Base-by-base conservation (phyloP, 1,140 invertebrate genomes). In the Pectinophora gossypiella region DNA sequence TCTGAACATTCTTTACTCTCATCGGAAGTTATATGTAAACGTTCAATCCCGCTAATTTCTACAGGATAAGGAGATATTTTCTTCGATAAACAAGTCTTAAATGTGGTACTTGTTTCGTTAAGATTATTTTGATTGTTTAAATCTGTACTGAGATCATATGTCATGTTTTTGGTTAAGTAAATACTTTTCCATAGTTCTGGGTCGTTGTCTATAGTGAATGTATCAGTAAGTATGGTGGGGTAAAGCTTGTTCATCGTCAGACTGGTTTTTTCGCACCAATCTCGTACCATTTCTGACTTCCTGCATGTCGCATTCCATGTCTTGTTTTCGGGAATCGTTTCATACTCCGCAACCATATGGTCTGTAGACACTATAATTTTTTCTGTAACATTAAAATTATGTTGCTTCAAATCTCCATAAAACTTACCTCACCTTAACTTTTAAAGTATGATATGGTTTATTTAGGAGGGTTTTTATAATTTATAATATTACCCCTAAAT, bases 311-410 rank as follows among this genome's bases (percentile, higher is more conserved):
- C 35, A 42, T 60, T 61, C 20, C 45, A 59, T 45, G 60, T 46
- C 38, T 59, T 43, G 21, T 78, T 61, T 43, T 68, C 65, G 21
- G 59, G 50, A 3, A 72, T 54, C 7, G 72, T 68, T 54, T 82
- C 80, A 61, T 93, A 93, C 81, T 93, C 91, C 7, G 90, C 91
- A 23, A 91, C 62, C 54, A 90, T 51, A 51, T 88, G 72, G 19
- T 91, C 90, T 59, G 89, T 90, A 40, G 90, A 90, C 40, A 93
- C 69, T 56, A 92, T 54, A 59, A 93, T 79, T 77, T 91, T 91
- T 62, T 92, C 92, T 92, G 72, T 7, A 89, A 88, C 64, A 58
- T 27, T 27, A 27, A 27, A 27, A 27, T n/a, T n/a, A n/a, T n/a
- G n/a, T n/a, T n/a, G n/a, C n/a, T n/a, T n/a, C n/a, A n/a, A n/a